These are phyloP conservation scores for Prochilodus magdalenae DNA, from an alignment of 2,113 vertebrate species.

Conservation along the genomic window DNA sequence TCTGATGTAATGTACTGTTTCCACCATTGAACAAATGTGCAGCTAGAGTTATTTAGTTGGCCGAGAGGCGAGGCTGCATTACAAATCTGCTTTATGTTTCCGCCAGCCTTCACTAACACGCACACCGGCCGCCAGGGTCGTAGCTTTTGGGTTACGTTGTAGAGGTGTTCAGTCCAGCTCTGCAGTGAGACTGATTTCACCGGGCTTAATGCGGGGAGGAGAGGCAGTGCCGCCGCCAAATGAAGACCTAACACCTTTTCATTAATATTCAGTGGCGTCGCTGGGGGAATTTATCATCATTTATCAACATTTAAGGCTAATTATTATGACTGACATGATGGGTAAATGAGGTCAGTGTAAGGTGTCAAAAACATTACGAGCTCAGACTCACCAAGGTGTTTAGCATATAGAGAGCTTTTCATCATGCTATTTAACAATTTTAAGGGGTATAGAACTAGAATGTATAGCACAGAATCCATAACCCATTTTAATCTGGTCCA, in stretches of 20 bases:
- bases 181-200: background rate
- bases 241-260: slow-evolving; percentile 52
- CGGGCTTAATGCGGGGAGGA: too few relatives aligned
- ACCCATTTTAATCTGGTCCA: background rate
- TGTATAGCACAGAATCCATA: too few relatives aligned
- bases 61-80: too few relatives aligned
- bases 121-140: background rate
- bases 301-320: slow-evolving; percentile 66
- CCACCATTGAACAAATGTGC: slow-evolving; percentile 57
- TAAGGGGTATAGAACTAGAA: slow-evolving; percentile 27
- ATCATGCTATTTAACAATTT: slow-evolving; percentile 41
- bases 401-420: slow-evolving; percentile 60
- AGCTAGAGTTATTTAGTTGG: slow-evolving; percentile 52
- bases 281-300: slow-evolving; percentile 58
- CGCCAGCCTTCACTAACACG: background rate
- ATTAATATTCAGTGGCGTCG: slow-evolving; percentile 60
- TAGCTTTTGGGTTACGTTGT: background rate
- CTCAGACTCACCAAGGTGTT: slow-evolving; percentile 48
- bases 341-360: slow-evolving; percentile 63
- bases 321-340: slow-evolving; percentile 64
- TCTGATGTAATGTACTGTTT: slow-evolving; percentile 80
- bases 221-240: slow-evolving; percentile 8
- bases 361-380: slow-evolving; percentile 58
- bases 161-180: background rate
- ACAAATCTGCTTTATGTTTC: background rate